Evolutionary conservation across 1,140 invertebrate species (phyloP).

Genomic region (Copidosoma floridanum): DNA sequence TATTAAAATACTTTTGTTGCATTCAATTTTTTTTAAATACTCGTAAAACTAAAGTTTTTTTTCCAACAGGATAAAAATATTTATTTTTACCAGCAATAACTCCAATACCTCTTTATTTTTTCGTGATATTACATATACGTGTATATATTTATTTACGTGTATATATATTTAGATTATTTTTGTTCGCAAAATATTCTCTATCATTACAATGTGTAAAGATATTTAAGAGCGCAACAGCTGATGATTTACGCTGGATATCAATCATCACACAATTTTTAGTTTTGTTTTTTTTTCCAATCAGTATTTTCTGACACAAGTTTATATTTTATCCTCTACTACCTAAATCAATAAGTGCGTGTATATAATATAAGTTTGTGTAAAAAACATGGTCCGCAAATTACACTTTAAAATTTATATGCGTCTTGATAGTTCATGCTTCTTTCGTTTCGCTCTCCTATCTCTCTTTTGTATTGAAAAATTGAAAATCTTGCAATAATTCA

Average conservation of each 20-base stretch:
- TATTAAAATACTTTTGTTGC: background rate
- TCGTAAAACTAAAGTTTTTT: constrained; percentile 4
- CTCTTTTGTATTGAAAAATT: constrained; percentile 20
- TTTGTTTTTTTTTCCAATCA: background rate
- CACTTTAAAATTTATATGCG: constrained; percentile 26
- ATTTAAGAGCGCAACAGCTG: constrained; percentile 22
- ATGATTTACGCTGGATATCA: constrained; percentile 14
- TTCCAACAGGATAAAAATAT: constrained; percentile 35
- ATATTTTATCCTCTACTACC: background rate
- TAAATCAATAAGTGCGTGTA: constrained; percentile 24
- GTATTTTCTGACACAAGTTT: background rate
- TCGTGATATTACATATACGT: constrained; percentile 35
- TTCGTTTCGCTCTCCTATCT: constrained; percentile 3
- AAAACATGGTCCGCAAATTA: constrained; percentile 30
- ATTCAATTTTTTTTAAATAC: background rate
- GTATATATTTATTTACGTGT: constrained; percentile 28
- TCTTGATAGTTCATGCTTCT: constrained; percentile 16
- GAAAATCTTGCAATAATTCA: constrained; percentile 21
- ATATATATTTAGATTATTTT: constrained; percentile 24
- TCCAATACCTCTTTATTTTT: constrained; percentile 20
- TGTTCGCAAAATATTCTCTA: constrained; percentile 37
- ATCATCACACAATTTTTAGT: constrained; percentile 10
- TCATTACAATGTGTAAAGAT: constrained; percentile 29
- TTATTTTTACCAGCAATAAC: constrained; percentile 33
- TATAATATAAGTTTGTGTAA: constrained; percentile 28